A percentile compares a stretch with the other conserved stretches of the same genome.
phyloP scores from a whole-genome alignment of 1,140 invertebrate species.

The Aradophagus sp. region DNA sequence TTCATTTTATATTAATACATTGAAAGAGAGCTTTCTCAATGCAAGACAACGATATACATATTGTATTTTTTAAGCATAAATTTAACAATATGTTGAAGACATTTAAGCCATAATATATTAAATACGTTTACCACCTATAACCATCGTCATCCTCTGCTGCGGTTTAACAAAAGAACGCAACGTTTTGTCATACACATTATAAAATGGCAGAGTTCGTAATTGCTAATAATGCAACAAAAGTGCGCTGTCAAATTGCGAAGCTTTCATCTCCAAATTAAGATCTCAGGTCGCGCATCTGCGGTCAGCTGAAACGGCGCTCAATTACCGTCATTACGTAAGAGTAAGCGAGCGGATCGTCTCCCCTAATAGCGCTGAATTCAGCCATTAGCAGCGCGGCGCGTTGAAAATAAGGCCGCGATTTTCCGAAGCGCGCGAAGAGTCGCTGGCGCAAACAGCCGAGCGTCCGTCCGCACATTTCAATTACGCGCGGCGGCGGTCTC shows the following conservation, averaged over 20 bases:
- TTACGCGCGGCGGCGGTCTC: conserved; percentile 66
- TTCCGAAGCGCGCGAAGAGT: conserved; percentile 53
- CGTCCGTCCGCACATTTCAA: conserved; percentile 65
- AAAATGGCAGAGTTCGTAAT: conserved; percentile 1
- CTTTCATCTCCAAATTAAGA: conserved; percentile 54
- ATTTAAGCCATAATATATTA: no score
- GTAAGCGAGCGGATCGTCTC: conserved; percentile 58
- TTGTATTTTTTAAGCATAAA: no score
- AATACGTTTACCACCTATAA: no score
- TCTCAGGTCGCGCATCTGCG: conserved; percentile 50
- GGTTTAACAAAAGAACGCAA: not conserved
- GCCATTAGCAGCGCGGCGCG: conserved; percentile 51
- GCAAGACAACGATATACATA: no score
- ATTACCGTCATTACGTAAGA: conserved; percentile 64
- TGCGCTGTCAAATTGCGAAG: conserved; percentile 29
- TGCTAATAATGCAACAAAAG: conserved; percentile 9
- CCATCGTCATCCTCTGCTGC: no score
- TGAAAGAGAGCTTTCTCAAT: no score
- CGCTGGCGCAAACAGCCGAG: conserved; percentile 52
- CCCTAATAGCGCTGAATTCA: conserved; percentile 56
- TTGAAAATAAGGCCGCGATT: conserved; percentile 58
- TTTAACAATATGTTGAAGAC: no score
- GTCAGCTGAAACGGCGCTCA: conserved; percentile 53
- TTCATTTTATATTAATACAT: no score
- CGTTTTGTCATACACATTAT: no score